phyloP scores from a whole-genome alignment of 2,113 vertebrate species.

The Ranitomeya variabilis region DNA sequence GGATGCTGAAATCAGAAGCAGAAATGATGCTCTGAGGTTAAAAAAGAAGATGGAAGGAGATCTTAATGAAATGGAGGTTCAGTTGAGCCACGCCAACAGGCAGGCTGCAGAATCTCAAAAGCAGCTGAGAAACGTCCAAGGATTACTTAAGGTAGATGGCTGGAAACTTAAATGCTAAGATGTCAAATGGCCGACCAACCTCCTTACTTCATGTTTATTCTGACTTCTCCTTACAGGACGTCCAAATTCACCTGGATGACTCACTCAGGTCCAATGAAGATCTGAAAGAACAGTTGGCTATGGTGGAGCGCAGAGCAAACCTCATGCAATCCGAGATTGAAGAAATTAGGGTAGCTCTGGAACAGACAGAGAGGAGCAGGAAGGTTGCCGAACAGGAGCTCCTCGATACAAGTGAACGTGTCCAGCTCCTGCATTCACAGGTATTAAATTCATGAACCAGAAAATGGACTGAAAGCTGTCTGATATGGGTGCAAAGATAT shows the following conservation, averaged over 20 bases:
- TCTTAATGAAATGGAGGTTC: slow-evolving; percentile 77
- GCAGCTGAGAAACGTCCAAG: slow-evolving; percentile 72
- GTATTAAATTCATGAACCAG: slow-evolving; percentile 60
- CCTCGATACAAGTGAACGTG: slow-evolving; percentile 78
- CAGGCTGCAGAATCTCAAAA: slow-evolving; percentile 77
- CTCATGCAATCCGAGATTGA: slow-evolving; percentile 80
- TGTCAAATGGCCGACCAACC: no score
- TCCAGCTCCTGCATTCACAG: slow-evolving; percentile 81
- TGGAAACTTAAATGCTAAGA: background rate
- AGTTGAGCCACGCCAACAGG: slow-evolving; percentile 72
- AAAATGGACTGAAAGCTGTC: background rate
- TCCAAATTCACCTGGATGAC: slow-evolving; percentile 85
- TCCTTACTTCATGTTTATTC: background rate
- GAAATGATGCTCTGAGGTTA: slow-evolving; percentile 72
- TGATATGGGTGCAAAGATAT: background rate
- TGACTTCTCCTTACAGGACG: slow-evolving; percentile 71
- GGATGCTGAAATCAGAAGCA: slow-evolving; percentile 70
- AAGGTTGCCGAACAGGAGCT: slow-evolving; percentile 81
- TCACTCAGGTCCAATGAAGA: slow-evolving; percentile 75
- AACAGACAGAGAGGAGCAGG: slow-evolving; percentile 81
- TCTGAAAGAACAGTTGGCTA: slow-evolving; percentile 79
- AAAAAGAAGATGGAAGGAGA: slow-evolving; percentile 77
- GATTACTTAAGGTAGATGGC: slow-evolving; percentile 71
- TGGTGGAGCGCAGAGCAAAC: slow-evolving; percentile 73
- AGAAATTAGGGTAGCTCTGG: slow-evolving; percentile 77